Evolutionary conservation across 2,797 vertebrate species (phyloP), one percentile per base, ranked within the genome.

Genomic region (Apodemus agrarius): DNA sequence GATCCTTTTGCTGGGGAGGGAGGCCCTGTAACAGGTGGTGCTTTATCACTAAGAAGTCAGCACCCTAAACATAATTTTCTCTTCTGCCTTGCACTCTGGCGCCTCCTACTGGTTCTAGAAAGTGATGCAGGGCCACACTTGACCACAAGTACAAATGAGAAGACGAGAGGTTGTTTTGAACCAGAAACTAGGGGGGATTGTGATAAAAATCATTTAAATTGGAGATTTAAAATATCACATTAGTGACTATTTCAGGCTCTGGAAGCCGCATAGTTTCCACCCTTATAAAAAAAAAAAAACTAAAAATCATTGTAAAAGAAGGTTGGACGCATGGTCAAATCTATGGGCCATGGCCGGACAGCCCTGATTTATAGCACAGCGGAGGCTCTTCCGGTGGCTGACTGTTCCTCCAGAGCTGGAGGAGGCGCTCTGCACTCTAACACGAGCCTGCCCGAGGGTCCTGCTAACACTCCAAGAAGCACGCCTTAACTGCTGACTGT

Each of bases 401-500:
- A 43, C 40, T 61, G 76, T 24, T 67, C 49, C 52, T 43, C 40
- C 11, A 61, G 7, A 84, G 43, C 65, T 57, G 26, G 24, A 22
- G 54, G 52, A 52, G 57, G 49, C n/a, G 67, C 6, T 76, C 37
- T 34, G 26, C 19, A 26, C 34, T 52, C 40, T 22, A 26, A 24
- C 26, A 29, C 10, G 29, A 40, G 81, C 54, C 29, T 1, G 3
- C 65, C 74, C 7, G 31, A 61, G 13, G 61, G 72, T 17, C n/a
- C 17, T 37, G 34, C 5, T 22, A 34, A 34, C 19, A 78, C 9
- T 21, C 10, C 37, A 34, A 0, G 6, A 65, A 12, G 46, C 31
- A 40, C 2, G 13, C 8, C 14, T 65, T 21, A 1, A 2, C n/a
- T 0, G 0, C 21, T 5, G 7, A 2, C 79, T 8, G n/a, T 13